Percentiles rank a stretch among this genome's conserved stretches.
Conservation (phyloP, 1,140 invertebrate species). For the Elysia chlorotica region DNA sequence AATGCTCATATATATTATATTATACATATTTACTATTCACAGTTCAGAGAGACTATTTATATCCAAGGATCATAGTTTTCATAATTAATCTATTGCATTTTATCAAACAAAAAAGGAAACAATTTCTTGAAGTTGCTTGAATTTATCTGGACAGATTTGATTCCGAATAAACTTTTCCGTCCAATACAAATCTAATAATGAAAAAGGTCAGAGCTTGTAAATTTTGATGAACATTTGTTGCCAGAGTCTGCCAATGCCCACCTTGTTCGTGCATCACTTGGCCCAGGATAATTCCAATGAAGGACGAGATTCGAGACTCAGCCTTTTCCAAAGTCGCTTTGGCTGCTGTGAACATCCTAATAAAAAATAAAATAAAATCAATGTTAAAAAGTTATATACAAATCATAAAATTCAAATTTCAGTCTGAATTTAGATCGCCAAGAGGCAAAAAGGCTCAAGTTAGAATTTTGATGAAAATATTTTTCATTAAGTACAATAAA, state of each 20-base stretch:
- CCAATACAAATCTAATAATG: neutral
- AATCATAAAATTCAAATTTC: neutral
- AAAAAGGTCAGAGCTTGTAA: neutral
- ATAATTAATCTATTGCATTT: too few species aligned
- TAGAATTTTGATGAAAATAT: neutral
- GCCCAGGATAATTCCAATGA: conserved; percentile 39
- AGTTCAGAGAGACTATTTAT: too few species aligned
- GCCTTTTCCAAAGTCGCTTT: neutral
- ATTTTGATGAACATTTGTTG: neutral
- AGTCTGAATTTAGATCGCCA: neutral
- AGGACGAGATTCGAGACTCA: conserved; percentile 13
- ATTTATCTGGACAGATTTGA: neutral
- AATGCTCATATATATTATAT: too few species aligned
- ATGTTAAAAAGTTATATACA: neutral
- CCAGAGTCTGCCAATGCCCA: conserved; percentile 16
- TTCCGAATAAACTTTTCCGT: neutral
- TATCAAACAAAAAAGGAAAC: too few species aligned
- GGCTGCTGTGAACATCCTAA: conserved; percentile 14
- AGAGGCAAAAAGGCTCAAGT: neutral
- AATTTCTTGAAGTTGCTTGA: too few species aligned
- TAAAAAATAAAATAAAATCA: neutral
- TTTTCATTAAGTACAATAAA: neutral
- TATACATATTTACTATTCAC: too few species aligned
- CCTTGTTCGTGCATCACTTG: conserved; percentile 41
- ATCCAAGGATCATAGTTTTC: too few species aligned